Evolutionary conservation across 1,140 invertebrate genomes (phyloP), one percentile per base, ranked within the genome.

Genomic region (Arctopsyche grandis): DNA sequence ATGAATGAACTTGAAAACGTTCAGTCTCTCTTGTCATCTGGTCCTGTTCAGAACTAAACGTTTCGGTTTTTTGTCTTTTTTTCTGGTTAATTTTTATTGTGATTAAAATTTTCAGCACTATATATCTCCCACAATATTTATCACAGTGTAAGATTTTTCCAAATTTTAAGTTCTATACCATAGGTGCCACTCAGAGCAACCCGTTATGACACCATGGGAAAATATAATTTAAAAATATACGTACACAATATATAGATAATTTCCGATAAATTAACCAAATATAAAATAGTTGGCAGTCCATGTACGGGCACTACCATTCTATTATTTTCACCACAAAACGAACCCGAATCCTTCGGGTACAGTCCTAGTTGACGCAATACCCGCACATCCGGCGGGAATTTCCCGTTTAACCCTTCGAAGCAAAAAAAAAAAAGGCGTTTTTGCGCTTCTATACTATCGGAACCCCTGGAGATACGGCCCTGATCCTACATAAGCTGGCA

Each of bases 401-500:
- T 66, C 24, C 63, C 63, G 24, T 66, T 66, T 66, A 66, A 66
- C 21, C 63, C 22, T 3, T 52, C 48, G 48, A 52, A 52, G 21
- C 24, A 21, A 22, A 24, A 29, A 66, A 60, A 66, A 66, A 26
- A 24, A 22, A 66, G 16, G 48, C 9, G 24, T 66, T 66, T 66
- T 66, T 66, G 9, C 14, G 21, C 22, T 66, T 9, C 9, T 10
- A 46, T 12, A 24, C 21, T 22, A 26, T 26, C 63, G 9, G 22
- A 24, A 24, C 21, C 63, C 63, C 21, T 22, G 0, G 63, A 24
- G 63, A 66, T 66, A 10, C 24, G 14, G 0, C 24, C 63, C 24
- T 26, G 24, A 66, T 26, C 9, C 22, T 12, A 12, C 48, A n/a
- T n/a, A n/a, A n/a, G n/a, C n/a, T n/a, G n/a, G 48, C 10, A 52